Evolutionary conservation across 1,140 invertebrate genomes (phyloP), one percentile per base, ranked within the genome.

Genomic region (Philaenus spumarius): DNA sequence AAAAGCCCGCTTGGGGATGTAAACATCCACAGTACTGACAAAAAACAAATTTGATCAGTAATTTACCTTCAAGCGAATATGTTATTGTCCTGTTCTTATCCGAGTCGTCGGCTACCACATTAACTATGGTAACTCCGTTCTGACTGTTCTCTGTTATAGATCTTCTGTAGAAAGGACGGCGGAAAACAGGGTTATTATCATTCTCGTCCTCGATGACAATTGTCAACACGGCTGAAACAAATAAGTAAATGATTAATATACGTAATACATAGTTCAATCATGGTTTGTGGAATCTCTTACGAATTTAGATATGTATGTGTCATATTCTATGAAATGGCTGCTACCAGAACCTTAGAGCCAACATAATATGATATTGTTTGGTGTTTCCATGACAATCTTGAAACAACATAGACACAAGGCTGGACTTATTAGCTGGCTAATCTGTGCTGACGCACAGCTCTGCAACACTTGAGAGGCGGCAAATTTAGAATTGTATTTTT

Each of bases 111-210:
- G 93, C 93, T 22, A 88, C 77, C 0, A 95, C 82, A 62, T 81
- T 91, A 0, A 83, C 82, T 24, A 96, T 87, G 39, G 84, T 80
- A 9, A 86, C 81, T 1, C 90, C 92, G 64, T 85, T 85, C 73
- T 93, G 91, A 58, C 89, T 89, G 68, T 95, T 95, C 70, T 95
- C 93, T 0, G 89, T 84, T 20, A 95, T 82, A 0, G 88, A 84
- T 51, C 85, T 78, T 52, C 82, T 80, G 64, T 93, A 94, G 61
- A 85, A 87, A 0, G 87, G 81, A 63, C 86, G 82, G 24, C 83
- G 76, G 65, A 95, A 95, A 63, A 82, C 82, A 0, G 93, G 94
- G 70, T 88, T 87, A 67, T 97, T 96, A 62, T 97, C 94, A 68
- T 98, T 97, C 56, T 90, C 86, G 69, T 93, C 89, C 45, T 88